A percentile compares a stretch with the other conserved stretches of the same genome.
Conservation (phyloP, 1,140 invertebrate genomes). For the Caenorhabditis latens region DNA sequence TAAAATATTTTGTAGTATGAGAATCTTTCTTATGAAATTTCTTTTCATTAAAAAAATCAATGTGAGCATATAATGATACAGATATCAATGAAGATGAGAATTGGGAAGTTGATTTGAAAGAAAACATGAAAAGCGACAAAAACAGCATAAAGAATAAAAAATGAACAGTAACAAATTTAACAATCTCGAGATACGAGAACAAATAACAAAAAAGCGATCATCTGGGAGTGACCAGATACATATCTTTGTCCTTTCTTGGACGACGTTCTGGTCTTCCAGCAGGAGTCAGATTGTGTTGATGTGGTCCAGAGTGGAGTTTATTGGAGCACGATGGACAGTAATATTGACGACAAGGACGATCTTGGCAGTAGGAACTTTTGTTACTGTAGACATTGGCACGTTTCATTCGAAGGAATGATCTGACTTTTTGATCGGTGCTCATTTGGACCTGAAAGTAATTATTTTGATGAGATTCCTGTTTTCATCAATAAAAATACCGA, state of each 20-base stretch:
- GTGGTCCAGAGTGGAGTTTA: constrained; percentile 25
- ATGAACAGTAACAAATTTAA: too few species aligned
- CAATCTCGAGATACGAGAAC: too few species aligned
- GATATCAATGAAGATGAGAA: too few species aligned
- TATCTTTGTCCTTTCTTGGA: constrained; percentile 50
- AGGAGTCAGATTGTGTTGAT: not conserved
- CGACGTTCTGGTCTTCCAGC: constrained; percentile 42
- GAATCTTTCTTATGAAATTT: too few species aligned
- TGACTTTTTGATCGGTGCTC: not conserved
- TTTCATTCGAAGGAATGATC: constrained; percentile 19
- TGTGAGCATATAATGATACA: too few species aligned
- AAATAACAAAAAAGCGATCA: too few species aligned
- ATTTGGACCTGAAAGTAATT: constrained; percentile 9
- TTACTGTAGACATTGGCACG: constrained; percentile 28
- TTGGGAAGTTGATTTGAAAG: too few species aligned
- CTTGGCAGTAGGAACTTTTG: constrained; percentile 36
- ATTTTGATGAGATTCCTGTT: not conserved
- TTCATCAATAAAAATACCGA: not conserved
- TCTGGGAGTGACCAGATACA: constrained; percentile 8
- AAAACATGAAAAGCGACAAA: too few species aligned
- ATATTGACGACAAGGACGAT: constrained; percentile 8
- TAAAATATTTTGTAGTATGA: too few species aligned
- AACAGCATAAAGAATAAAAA: too few species aligned
- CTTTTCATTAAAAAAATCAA: too few species aligned
- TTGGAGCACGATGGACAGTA: constrained; percentile 43